These are phyloP conservation scores for Australoheros scitulus DNA, from an alignment of 2,113 vertebrate genomes.

Conservation along the genomic window DNA sequence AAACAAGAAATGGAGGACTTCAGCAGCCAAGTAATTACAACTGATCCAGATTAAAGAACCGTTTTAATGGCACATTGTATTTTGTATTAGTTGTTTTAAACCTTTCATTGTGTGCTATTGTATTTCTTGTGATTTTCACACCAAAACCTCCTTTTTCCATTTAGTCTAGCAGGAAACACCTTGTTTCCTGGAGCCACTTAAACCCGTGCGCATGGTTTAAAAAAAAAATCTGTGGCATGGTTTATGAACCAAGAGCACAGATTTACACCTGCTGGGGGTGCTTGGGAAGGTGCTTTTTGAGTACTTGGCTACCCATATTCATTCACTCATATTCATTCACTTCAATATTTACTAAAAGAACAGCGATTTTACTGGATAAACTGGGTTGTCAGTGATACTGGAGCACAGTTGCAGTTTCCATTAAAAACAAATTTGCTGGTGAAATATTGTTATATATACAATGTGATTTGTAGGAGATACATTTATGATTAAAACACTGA, in stretches of 20 bases:
- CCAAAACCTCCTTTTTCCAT: background rate
- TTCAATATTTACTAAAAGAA: background rate
- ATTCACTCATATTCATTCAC: background rate
- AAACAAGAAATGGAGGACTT: background rate
- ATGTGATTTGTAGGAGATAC: background rate
- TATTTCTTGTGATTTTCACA: background rate
- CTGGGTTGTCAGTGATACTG: background rate
- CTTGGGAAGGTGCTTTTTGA: background rate
- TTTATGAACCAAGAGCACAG: background rate
- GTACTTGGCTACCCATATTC: background rate
- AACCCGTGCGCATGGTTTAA: background rate
- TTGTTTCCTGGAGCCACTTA: background rate
- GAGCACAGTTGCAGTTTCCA: background rate
- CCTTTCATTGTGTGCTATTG: background rate
- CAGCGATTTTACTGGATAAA: background rate
- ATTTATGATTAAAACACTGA: background rate
- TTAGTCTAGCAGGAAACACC: background rate
- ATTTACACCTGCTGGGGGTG: background rate
- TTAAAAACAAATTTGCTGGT: background rate
- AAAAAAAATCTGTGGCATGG: background rate
- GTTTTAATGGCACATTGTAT: background rate
- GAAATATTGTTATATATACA: background rate
- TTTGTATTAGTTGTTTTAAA: background rate
- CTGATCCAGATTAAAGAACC: background rate
- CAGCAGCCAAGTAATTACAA: background rate